Conservation (phyloP, 2,888 invertebrate species). For the Scotopteryx bipunctaria region DNA sequence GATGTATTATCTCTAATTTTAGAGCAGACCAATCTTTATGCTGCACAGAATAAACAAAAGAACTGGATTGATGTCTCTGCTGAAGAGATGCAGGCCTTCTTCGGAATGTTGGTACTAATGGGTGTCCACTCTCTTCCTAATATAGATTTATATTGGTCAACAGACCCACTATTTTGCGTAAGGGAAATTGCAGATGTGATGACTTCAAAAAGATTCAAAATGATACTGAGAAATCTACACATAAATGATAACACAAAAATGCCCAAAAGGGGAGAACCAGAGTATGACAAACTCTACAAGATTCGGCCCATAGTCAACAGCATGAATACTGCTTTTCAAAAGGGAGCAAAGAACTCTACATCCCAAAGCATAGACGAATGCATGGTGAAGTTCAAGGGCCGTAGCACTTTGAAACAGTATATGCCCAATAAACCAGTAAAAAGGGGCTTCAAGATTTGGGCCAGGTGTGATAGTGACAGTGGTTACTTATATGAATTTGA, state of each 20-base stretch:
- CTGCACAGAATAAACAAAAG: conserved; percentile 28
- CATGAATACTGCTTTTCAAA: conserved; percentile 24
- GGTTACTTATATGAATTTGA: conserved; percentile 24
- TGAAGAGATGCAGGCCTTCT: conserved; percentile 25
- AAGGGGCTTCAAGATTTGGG: conserved; percentile 23
- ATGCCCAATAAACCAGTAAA: conserved; percentile 24
- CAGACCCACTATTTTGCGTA: no score
- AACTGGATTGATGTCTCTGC: conserved; percentile 25
- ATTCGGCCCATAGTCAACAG: conserved; percentile 21
- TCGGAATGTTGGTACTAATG: conserved; percentile 25
- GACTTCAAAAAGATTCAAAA: conserved; percentile 29
- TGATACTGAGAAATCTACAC: conserved; percentile 27
- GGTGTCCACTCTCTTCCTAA: no score
- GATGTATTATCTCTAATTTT: conserved; percentile 25
- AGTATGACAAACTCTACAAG: conserved; percentile 30
- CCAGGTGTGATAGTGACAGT: conserved; percentile 17
- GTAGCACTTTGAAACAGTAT: conserved; percentile 25
- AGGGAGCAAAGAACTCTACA: conserved; percentile 19
- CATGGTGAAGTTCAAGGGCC: conserved; percentile 28
- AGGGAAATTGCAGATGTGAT: conserved; percentile 27
- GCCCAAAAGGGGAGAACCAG: conserved; percentile 26
- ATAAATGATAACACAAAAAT: conserved; percentile 30
- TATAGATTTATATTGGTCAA: no score
- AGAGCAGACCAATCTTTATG: conserved; percentile 31
- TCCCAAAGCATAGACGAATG: conserved; percentile 24